Conservation (phyloP, 1,140 invertebrate species). For the Aphis gossypii region DNA sequence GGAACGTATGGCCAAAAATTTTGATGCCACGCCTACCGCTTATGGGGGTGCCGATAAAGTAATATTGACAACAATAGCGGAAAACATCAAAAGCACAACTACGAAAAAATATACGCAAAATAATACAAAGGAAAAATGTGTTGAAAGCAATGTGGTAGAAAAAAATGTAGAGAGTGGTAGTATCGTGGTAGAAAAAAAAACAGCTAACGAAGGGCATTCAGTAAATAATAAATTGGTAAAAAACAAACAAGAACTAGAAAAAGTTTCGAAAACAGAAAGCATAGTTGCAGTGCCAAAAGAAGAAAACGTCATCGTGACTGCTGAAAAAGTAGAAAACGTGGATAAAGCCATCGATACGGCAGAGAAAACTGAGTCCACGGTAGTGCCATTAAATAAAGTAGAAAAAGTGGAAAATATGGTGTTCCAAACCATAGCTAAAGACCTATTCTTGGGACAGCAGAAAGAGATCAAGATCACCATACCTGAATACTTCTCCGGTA, state of each 20-base stretch:
- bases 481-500: not conserved
- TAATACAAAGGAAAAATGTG: not conserved
- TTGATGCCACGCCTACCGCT: not conserved
- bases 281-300: not conserved
- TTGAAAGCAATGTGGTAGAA: not conserved
- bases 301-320: not conserved
- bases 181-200: not conserved
- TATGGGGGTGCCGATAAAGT: no score
- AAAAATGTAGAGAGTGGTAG: no score
- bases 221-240: not conserved
- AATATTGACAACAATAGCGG: not conserved
- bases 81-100: not conserved
- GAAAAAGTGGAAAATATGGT: slow-evolving; percentile 23
- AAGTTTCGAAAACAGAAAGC: not conserved
- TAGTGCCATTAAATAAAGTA: not conserved
- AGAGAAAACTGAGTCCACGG: not conserved
- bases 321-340: not conserved
- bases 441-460: not conserved
- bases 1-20: slow-evolving; percentile 26
- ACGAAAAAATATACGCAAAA: not conserved
- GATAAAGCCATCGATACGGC: not conserved
- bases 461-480: slow-evolving; percentile 33
- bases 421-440: not conserved
- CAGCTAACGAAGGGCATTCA: not conserved
- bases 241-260: not conserved